Conservation (phyloP, 2,888 invertebrate genomes). For the Therioaphis trifolii region DNA sequence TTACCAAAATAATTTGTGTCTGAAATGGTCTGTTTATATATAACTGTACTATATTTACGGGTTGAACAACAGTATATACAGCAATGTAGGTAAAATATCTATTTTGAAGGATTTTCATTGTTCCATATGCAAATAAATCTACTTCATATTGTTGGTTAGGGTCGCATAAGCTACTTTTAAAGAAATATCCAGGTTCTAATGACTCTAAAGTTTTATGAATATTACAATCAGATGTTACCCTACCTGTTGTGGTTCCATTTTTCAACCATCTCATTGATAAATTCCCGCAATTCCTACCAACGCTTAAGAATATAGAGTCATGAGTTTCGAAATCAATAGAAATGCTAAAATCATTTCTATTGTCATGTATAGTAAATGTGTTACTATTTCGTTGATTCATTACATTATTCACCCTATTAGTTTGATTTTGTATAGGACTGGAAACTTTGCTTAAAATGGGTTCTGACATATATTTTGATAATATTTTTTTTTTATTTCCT, state of each 20-base stretch:
- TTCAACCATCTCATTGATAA: conserved; percentile 56
- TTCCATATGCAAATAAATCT: conserved; percentile 42
- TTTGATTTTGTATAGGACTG: conserved; percentile 3
- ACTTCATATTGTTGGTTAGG: conserved; percentile 17
- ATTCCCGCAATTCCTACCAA: conserved; percentile 54
- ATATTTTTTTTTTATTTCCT: conserved; percentile 35
- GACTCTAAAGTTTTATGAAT: conserved; percentile 31
- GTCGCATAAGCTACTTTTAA: conserved; percentile 39
- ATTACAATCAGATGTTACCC: conserved; percentile 8
- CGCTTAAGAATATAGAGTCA: conserved; percentile 44
- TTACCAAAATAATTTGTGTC: conserved; percentile 40
- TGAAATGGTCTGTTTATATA: conserved; percentile 45
- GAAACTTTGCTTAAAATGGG: not conserved
- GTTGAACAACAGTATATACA: conserved; percentile 27
- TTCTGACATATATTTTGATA: conserved; percentile 26
- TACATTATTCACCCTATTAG: not conserved
- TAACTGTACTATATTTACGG: conserved; percentile 43
- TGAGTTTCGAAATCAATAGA: conserved; percentile 48
- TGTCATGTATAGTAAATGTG: conserved; percentile 55
- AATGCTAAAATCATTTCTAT: conserved; percentile 47
- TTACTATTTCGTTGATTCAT: conserved; percentile 27
- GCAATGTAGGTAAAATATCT: conserved; percentile 46
- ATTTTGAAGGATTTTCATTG: conserved; percentile 44
- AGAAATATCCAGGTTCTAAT: conserved; percentile 45
- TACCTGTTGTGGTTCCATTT: conserved; percentile 43